These are phyloP conservation scores for Alcedo quadribrachys DNA, from an alignment of 2,797 vertebrate species.

Conservation along the genomic window DNA sequence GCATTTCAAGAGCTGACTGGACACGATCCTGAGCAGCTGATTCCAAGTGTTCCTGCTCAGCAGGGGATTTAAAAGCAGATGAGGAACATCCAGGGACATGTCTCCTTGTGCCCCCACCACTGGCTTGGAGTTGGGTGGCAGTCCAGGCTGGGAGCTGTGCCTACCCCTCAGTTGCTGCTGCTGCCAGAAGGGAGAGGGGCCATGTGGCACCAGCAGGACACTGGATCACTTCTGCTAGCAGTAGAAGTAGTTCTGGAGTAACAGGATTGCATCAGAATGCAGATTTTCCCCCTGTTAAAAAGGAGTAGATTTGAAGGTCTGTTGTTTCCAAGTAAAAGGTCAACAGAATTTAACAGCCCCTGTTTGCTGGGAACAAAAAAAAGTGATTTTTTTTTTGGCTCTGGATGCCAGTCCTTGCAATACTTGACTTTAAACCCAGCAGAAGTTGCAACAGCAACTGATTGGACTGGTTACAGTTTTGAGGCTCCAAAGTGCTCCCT, in stretches of 20 bases:
- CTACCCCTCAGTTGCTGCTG: not conserved
- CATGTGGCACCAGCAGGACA: not conserved
- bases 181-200: not conserved
- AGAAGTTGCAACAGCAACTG: not conserved
- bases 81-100: not conserved
- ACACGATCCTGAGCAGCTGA: accelerated
- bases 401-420: not conserved
- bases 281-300: not conserved
- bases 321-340: not conserved
- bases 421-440: constrained; percentile 33
- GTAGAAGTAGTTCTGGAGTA: not conserved
- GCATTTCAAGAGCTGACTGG: not conserved
- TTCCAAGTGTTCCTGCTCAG: not conserved
- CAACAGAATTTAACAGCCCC: not conserved
- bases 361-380: constrained; percentile 15
- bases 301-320: not conserved
- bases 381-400: constrained; percentile 8
- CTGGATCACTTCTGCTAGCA: not conserved
- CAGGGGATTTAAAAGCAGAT: not conserved
- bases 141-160: not conserved
- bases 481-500: not conserved
- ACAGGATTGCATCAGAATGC: not conserved
- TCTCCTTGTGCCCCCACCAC: not conserved
- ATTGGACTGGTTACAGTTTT: not conserved
- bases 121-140: not conserved